phyloP scores from a whole-genome alignment of 2,797 vertebrate species.

The Cetoscarus ocellatus region DNA sequence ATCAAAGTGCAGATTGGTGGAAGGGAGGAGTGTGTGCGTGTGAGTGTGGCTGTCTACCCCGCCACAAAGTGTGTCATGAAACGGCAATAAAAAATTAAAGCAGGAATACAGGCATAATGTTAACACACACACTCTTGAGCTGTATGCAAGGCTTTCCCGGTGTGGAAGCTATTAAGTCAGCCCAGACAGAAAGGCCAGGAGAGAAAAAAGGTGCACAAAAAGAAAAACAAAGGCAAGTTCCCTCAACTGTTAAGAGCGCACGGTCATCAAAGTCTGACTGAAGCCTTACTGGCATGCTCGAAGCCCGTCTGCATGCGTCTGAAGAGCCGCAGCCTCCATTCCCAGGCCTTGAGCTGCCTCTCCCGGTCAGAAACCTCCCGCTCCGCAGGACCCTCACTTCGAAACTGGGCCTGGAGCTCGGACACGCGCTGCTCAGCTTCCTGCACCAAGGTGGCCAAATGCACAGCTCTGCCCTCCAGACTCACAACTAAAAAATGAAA shows the following conservation, averaged over 20 bases:
- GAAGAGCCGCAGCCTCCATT: slow-evolving; percentile 93
- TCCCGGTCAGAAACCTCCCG: slow-evolving; percentile 86
- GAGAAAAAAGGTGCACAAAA: slow-evolving; percentile 50
- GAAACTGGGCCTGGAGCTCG: slow-evolving; percentile 87
- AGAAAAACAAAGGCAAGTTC: slow-evolving; percentile 54
- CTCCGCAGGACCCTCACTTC: slow-evolving; percentile 80
- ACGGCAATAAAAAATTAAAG: slow-evolving; percentile 75
- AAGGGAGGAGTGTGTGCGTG: slow-evolving; percentile 49
- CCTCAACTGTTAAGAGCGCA: slow-evolving; percentile 23
- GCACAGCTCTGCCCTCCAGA: slow-evolving; percentile 88
- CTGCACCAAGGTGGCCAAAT: slow-evolving; percentile 89
- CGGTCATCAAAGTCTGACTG: slow-evolving; percentile 16
- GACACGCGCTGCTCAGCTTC: slow-evolving; percentile 91
- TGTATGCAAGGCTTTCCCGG: slow-evolving; percentile 37
- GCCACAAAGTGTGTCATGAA: slow-evolving; percentile 70
- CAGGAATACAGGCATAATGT: slow-evolving; percentile 57
- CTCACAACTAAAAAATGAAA: slow-evolving; percentile 84
- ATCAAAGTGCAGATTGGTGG: slow-evolving; percentile 57
- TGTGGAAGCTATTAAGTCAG: slow-evolving; percentile 75
- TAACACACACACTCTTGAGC: slow-evolving; percentile 35
- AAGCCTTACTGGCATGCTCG: slow-evolving; percentile 76
- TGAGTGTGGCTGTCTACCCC: slow-evolving; percentile 60
- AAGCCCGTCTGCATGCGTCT: slow-evolving; percentile 94
- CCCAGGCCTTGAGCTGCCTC: slow-evolving; percentile 92
- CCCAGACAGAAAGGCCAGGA: slow-evolving; percentile 67